Percentiles rank a stretch among this genome's conserved stretches.
phyloP scores from a whole-genome alignment of 2,113 vertebrate genomes.

The Asarcornis scutulata region DNA sequence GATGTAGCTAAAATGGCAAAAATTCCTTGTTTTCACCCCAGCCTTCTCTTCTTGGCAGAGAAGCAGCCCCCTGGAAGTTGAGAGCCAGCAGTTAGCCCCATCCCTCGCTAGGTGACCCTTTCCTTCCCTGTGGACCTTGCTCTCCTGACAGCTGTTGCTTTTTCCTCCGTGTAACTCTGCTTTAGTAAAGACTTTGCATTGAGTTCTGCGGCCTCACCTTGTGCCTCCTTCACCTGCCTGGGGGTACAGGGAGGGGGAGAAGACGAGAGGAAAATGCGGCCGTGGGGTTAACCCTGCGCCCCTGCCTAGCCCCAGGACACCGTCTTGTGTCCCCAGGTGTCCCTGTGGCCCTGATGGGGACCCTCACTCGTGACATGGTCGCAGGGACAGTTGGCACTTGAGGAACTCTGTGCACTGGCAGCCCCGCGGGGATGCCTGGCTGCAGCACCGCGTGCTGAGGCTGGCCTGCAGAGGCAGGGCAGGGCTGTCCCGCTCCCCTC shows the following conservation, averaged over 20 bases:
- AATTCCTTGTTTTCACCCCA: neutral
- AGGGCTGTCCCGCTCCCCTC: neutral
- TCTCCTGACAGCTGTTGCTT: neutral
- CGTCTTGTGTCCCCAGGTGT: neutral
- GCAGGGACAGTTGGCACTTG: neutral
- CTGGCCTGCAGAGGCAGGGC: no score
- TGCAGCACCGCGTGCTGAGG: no score
- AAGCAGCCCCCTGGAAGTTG: accelerated
- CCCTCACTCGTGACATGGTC: neutral
- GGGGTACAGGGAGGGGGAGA: no score
- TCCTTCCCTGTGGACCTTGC: neutral
- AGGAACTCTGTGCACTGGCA: no score
- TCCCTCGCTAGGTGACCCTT: accelerated
- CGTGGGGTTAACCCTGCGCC: neutral
- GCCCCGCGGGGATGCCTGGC: no score
- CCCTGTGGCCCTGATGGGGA: neutral
- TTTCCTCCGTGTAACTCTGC: neutral
- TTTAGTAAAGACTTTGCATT: conserved; percentile 45
- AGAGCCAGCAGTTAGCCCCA: neutral
- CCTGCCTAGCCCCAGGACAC: no score
- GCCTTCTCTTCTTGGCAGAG: neutral
- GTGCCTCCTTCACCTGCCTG: accelerated
- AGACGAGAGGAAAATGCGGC: no score
- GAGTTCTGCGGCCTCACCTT: neutral
- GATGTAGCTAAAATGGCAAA: neutral